Evolutionary conservation across 2,797 vertebrate genomes (phyloP).

Genomic region (Melanotaenia nigrans): DNA sequence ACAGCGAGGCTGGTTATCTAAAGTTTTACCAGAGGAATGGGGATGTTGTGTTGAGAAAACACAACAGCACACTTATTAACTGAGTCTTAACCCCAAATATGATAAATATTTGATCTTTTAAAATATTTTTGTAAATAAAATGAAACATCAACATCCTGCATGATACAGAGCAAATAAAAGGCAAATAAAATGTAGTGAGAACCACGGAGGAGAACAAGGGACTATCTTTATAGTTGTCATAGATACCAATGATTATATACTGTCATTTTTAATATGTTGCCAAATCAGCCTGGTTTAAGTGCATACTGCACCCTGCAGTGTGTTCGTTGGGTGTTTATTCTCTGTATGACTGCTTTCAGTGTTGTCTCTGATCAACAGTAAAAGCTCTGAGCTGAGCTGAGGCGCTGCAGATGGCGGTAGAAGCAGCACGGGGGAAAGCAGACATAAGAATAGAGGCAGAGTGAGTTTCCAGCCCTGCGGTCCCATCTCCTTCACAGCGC

Average conservation of each 20-base stretch:
- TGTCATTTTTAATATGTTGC: slow-evolving; percentile 13
- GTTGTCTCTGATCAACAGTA: slow-evolving; percentile 48
- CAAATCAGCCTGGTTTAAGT: slow-evolving; percentile 4
- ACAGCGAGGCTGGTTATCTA: background rate
- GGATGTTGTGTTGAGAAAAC: background rate
- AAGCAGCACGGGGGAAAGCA: slow-evolving; percentile 47
- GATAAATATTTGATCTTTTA: background rate
- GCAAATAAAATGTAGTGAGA: background rate
- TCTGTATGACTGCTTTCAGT: slow-evolving; percentile 29
- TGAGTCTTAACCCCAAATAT: background rate
- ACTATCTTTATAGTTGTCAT: slow-evolving; percentile 5
- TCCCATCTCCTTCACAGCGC: slow-evolving; percentile 72
- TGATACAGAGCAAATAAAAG: background rate
- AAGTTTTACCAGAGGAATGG: background rate
- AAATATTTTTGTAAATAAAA: background rate
- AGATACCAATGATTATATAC: slow-evolving; percentile 20
- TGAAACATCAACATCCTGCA: background rate
- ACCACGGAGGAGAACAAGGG: background rate
- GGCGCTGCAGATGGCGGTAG: slow-evolving; percentile 54
- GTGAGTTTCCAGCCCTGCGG: slow-evolving; percentile 55
- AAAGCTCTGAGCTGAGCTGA: slow-evolving; percentile 43
- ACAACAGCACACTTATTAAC: background rate
- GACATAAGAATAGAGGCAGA: slow-evolving; percentile 30
- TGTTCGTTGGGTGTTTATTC: slow-evolving; percentile 19
- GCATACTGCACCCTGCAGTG: slow-evolving; percentile 5